These are phyloP conservation scores for Monoplex corrugatus DNA, from an alignment of 2,888 invertebrate genomes.

Conservation along the genomic window DNA sequence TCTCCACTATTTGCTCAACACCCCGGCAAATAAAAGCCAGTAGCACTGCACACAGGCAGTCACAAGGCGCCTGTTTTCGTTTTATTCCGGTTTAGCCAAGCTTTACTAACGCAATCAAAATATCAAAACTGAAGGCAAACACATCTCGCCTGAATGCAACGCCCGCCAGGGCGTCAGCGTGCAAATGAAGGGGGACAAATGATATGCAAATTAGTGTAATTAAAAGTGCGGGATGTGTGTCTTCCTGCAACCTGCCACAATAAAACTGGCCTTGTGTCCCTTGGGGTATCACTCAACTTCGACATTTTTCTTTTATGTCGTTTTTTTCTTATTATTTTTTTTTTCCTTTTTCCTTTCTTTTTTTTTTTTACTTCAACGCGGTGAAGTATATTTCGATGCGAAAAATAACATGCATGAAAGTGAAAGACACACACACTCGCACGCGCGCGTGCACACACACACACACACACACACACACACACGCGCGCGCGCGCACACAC, in stretches of 20 bases:
- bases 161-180: background rate
- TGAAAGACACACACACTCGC: too few relatives aligned
- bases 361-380: too few relatives aligned
- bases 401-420: too few relatives aligned
- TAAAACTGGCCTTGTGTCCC: background rate
- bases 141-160: background rate
- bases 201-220: conserved; percentile 49
- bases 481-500: too few relatives aligned
- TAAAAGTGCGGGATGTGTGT: conserved; percentile 34
- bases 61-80: conserved; percentile 36
- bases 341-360: too few relatives aligned
- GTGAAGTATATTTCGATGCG: too few relatives aligned
- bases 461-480: too few relatives aligned
- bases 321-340: too few relatives aligned
- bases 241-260: background rate
- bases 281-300: too few relatives aligned
- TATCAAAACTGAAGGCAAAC: conserved; percentile 35
- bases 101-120: conserved; percentile 43
- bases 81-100: conserved; percentile 43
- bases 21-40: background rate
- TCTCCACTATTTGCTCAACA: too few relatives aligned
- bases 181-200: conserved; percentile 42
- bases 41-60: background rate
- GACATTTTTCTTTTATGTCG: too few relatives aligned
- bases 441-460: too few relatives aligned